Percentiles rank a stretch among this genome's conserved stretches.
Evolutionary conservation across 2,113 vertebrate genomes (phyloP).

Genomic region (Scomber colias): DNA sequence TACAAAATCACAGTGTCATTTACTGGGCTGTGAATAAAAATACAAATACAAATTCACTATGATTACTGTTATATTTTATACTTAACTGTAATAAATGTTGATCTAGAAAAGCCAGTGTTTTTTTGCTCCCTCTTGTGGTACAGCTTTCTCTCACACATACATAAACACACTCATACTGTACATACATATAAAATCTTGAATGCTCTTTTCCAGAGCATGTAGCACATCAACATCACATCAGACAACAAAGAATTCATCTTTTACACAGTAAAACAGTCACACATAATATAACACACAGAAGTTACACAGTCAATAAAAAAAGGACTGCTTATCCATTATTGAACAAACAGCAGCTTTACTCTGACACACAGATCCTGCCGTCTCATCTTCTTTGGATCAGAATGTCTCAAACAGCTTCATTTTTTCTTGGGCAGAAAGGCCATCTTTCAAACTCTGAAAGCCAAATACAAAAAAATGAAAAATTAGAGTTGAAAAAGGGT

Average conservation of each 20-base stretch:
- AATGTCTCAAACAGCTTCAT: conserved; percentile 91
- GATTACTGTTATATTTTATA: not conserved
- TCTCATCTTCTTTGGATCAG: conserved; percentile 41
- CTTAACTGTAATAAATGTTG: not conserved
- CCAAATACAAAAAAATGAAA: conserved; percentile 22
- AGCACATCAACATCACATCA: not conserved
- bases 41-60: not conserved
- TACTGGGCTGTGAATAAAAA: not conserved
- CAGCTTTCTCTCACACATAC: not conserved
- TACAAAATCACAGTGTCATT: conserved; percentile 1
- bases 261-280: not conserved
- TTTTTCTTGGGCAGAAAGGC: conserved; percentile 91
- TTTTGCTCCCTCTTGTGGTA: conserved; percentile 60
- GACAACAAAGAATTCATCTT: not conserved
- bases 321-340: not conserved
- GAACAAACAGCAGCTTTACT: not conserved
- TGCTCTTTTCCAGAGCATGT: not conserved
- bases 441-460: conserved; percentile 93
- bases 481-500: not conserved
- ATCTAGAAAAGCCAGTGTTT: conserved; percentile 15
- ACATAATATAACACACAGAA: not conserved
- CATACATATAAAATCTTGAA: not conserved
- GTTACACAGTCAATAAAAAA: not conserved
- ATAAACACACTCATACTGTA: not conserved
- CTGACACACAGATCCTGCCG: not conserved